A percentile compares a stretch with the other conserved stretches of the same genome.
Evolutionary conservation across 2,113 vertebrate genomes (phyloP).

Genomic region (Tupaia tana): DNA sequence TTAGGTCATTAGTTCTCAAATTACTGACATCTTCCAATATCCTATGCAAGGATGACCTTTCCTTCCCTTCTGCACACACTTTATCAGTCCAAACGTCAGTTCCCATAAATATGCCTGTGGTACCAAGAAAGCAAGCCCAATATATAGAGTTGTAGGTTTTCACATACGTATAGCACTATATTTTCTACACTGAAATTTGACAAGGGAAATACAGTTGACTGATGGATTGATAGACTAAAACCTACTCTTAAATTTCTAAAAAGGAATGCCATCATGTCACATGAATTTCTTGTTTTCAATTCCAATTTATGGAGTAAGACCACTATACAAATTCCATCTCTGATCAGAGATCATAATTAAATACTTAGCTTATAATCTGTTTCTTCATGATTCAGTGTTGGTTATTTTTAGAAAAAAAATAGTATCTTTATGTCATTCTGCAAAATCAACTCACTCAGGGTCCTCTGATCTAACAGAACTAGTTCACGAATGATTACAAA

Average conservation of each 20-base stretch:
- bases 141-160: neutral
- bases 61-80: neutral
- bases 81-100: constrained; percentile 44
- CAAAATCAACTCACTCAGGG: neutral
- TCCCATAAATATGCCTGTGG: neutral
- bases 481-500: constrained; percentile 9
- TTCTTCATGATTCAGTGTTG: neutral
- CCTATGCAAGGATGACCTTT: constrained; percentile 71
- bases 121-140: neutral
- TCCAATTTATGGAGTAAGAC: neutral
- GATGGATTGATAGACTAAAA: neutral
- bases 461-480: neutral
- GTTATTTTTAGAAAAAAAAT: constrained; percentile 26
- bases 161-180: neutral
- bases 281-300: neutral
- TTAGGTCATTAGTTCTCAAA: constrained; percentile 59
- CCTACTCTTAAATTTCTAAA: neutral
- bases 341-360: neutral
- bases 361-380: neutral
- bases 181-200: constrained; percentile 25
- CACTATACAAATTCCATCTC: neutral
- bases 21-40: constrained; percentile 58
- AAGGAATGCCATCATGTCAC: neutral
- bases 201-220: neutral
- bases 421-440: neutral